Conservation (phyloP, 1,140 invertebrate species). For the Trichonephila clavipes region DNA sequence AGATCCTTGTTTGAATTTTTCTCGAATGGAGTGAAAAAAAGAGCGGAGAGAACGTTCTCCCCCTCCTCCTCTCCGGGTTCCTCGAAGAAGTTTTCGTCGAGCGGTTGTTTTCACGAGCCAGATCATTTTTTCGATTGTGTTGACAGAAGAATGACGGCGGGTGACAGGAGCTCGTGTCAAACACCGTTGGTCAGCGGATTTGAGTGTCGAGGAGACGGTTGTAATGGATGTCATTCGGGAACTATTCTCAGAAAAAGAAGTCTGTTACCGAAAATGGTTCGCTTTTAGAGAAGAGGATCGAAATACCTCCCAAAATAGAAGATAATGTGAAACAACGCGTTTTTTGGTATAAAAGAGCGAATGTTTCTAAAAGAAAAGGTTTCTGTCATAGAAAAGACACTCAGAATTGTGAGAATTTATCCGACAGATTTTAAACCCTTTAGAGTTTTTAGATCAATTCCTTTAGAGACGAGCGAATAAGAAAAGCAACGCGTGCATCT, state of each 20-base stretch:
- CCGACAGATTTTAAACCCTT: too few species aligned
- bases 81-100: slow-evolving; percentile 1
- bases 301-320: neutral
- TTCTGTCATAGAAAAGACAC: too few species aligned
- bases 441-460: too few species aligned
- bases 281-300: neutral
- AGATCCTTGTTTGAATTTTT: slow-evolving; percentile 27
- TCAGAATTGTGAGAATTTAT: too few species aligned
- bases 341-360: too few species aligned
- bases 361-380: too few species aligned
- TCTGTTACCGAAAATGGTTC: neutral
- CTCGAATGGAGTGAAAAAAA: neutral
- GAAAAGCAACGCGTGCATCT: too few species aligned
- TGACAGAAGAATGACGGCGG: neutral
- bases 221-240: slow-evolving; percentile 7
- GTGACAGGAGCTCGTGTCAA: slow-evolving; percentile 8
- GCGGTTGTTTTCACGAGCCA: neutral
- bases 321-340: too few species aligned
- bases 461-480: too few species aligned
- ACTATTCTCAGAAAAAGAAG: neutral
- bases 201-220: neutral
- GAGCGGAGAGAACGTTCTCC: neutral
- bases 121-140: slow-evolving; percentile 28
- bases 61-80: neutral
- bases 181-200: slow-evolving; percentile 4